Base-by-base conservation (phyloP, 1,140 invertebrate species). In the Elymnias hypermnestra region DNA sequence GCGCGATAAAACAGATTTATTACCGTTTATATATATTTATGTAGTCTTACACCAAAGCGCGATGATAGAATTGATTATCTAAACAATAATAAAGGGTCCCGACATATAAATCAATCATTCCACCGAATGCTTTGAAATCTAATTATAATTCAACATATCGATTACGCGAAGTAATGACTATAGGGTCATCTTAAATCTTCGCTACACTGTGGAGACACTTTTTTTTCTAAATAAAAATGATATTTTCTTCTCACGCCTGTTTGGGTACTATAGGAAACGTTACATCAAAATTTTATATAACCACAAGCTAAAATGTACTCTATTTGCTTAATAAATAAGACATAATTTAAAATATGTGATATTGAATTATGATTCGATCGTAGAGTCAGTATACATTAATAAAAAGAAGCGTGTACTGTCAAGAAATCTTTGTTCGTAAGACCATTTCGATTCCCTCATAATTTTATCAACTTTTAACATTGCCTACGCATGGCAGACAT, bases 381-480 rank as follows among this genome's bases (percentile, higher is more conserved):
- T 31, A 17, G 9, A 44, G 9, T 33, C 12, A 26, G 13, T 46
- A 49, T 61, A 61, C 33, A 50, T 57, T 57, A 60, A 64, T 60
- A 51, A 61, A 61, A 64, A 55, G 51, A 50, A 53, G 51, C 14
- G 45, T 40, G 62, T 53, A 55, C 54, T 60, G 57, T 60, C 49
- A 53, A 38, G 48, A 64, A 53, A 50, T 28, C 33, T 46, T 43
- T 64, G 57, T 61, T 41, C 48, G 51, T 42, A 47, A 57, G 54
- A 49, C 43, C 41, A 29, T 50, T 35, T 21, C 15, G 48, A 38
- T 49, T 54, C 35, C 35, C 13, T 46, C 41, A 61, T 64, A 57
- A 60, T 29, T 64, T 45, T 53, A 39, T 25, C 17, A 6, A 28
- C 22, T 46, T 33, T 2, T 28, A 40, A 47, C 23, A 40, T 40